Evolutionary conservation across 2,888 invertebrate species (phyloP), one percentile per base, ranked within the genome.

Genomic region (Smittia sp.): DNA sequence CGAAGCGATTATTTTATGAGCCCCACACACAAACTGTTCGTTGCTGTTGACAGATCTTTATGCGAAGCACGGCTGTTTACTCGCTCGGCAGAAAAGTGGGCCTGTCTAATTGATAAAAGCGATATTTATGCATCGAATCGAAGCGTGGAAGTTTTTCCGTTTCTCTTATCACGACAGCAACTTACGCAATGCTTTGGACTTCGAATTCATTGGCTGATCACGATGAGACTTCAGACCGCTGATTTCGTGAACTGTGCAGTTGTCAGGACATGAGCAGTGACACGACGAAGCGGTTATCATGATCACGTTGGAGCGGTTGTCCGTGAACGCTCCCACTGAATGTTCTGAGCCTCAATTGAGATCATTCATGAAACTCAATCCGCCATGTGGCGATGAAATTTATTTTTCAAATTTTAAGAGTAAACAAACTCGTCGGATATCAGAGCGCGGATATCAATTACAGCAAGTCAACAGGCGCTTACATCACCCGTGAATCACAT

Each of bases 391-490:
- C 15, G 13, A 15, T 46, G 46, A 46, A n/a, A 46, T 46, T 46
- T 46, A 3, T 46, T 46, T 46, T 46, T 46, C 46, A 46, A 32
- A 32, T 32, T 32, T 32, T 9, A 9, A 32, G 32, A 13, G 15
- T 46, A 46, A 46, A 46, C 46, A 46, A 32, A 15, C 46, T n/a
- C 46, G 46, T 46, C 46, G 15, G 46, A 46, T 46, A 46, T n/a
- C 46, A 46, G n/a, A n/a, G n/a, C 46, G 2, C 46, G n/a, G 46
- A 46, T 46, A 46, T 46, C 46, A 46, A 46, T 46, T 46, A n/a
- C 46, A 46, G n/a, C n/a, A 11, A 6, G 15, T 46, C 46, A 46
- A 46, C 46, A 46, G 15, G 2, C 46, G 4, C 46, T 46, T 46
- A n/a, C 46, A 46, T 46, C 46, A 46, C n/a, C 11, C 32, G 32